Evolutionary conservation across 2,888 invertebrate species (phyloP).

Genomic region (Furcula furcula): DNA sequence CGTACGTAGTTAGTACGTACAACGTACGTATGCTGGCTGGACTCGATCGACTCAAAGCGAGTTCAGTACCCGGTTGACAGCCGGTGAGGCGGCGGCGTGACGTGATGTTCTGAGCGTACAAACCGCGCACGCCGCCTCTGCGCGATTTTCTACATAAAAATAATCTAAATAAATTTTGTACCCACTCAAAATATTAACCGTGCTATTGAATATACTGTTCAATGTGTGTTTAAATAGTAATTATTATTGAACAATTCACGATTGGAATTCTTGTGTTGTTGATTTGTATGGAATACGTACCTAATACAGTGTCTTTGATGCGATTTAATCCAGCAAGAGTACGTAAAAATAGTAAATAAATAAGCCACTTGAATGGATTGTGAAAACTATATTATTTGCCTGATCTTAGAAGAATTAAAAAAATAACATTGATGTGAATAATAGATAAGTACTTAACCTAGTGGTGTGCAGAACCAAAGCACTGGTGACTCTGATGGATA

Average conservation of each 20-base stretch:
- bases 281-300: constrained; percentile 34
- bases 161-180: constrained; percentile 67
- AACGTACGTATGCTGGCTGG: constrained; percentile 35
- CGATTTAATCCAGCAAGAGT: constrained; percentile 48
- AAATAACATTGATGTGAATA: constrained; percentile 22
- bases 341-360: constrained; percentile 24
- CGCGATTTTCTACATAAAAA: constrained; percentile 61
- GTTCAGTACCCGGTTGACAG: constrained; percentile 80
- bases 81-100: constrained; percentile 77
- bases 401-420: constrained; percentile 22
- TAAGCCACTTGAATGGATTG: constrained; percentile 17
- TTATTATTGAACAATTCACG: constrained; percentile 20
- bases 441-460: too few species aligned
- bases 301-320: constrained; percentile 52
- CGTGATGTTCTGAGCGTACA: constrained; percentile 40
- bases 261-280: constrained; percentile 24
- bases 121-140: constrained; percentile 75
- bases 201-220: constrained; percentile 38
- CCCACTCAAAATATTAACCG: constrained; percentile 46
- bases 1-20: too few species aligned
- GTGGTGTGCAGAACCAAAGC: constrained; percentile 21
- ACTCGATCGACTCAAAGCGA: constrained; percentile 50
- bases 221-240: constrained; percentile 31
- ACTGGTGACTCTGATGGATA: constrained; percentile 39
- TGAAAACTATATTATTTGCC: constrained; percentile 26